A percentile compares a stretch with the other conserved stretches of the same genome.
phyloP scores from a whole-genome alignment of 2,113 vertebrate genomes.

The Xenopus borealis region DNA sequence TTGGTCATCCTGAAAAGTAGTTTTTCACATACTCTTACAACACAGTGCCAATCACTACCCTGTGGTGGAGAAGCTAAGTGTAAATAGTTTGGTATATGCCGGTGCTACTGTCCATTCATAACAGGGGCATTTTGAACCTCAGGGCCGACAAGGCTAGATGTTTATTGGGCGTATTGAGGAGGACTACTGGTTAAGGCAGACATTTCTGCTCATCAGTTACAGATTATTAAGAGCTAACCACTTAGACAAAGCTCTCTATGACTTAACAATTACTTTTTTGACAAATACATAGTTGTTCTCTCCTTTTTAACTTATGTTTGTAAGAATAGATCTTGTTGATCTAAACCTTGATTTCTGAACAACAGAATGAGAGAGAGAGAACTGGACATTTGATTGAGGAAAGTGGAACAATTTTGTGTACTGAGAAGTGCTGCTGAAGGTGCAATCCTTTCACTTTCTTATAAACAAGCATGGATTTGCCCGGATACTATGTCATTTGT shows the following conservation, averaged over 20 bases:
- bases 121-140: background rate
- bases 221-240: background rate
- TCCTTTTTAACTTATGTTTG: background rate
- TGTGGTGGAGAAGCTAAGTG: background rate
- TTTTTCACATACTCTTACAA: background rate
- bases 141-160: slow-evolving; percentile 7
- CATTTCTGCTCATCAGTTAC: slow-evolving; percentile 18
- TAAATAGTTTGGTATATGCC: background rate
- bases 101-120: background rate
- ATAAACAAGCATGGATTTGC: slow-evolving; percentile 4
- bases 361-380: background rate
- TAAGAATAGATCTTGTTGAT: slow-evolving; percentile 1
- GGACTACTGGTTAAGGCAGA: slow-evolving; percentile 28
- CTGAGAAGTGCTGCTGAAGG: background rate
- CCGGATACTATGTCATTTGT: slow-evolving; percentile 9
- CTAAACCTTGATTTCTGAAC: slow-evolving; percentile 15
- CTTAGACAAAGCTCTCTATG: slow-evolving; percentile 20
- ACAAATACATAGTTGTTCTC: no score
- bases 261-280: slow-evolving; percentile 2
- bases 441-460: background rate
- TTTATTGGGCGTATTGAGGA: background rate
- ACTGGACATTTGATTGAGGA: background rate
- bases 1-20: background rate
- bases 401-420: background rate
- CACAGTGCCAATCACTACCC: background rate